A percentile compares a stretch with the other conserved stretches of the same genome.
phyloP scores from a whole-genome alignment of 2,888 invertebrate species.

The Rhaphigaster nebulosa region DNA sequence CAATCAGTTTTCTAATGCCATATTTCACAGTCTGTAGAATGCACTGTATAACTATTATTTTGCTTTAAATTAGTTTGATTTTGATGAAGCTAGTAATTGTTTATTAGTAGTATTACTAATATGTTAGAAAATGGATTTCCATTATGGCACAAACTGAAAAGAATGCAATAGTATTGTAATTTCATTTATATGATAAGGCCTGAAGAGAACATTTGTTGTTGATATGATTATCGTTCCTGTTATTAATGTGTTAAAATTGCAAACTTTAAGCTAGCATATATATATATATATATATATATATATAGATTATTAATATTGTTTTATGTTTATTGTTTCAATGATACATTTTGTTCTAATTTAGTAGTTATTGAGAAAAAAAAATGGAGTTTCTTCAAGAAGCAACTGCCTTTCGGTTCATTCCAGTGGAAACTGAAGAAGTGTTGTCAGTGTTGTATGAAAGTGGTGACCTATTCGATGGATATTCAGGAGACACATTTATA shows the following conservation, averaged over 20 bases:
- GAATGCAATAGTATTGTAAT: slow-evolving; percentile 21
- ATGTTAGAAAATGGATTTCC: not conserved
- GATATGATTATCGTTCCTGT: slow-evolving; percentile 51
- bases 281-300: not conserved
- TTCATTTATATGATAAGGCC: slow-evolving; percentile 33
- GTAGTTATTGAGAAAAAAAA: slow-evolving; percentile 15
- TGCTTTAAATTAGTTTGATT: slow-evolving; percentile 27
- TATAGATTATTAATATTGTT: not conserved
- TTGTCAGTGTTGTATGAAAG: slow-evolving; percentile 53
- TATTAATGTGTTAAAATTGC: slow-evolving; percentile 45
- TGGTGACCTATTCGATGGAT: slow-evolving; percentile 30
- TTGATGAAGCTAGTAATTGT: slow-evolving; percentile 10
- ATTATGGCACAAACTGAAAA: slow-evolving; percentile 27
- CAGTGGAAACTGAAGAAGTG: slow-evolving; percentile 50
- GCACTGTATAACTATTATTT: slow-evolving; percentile 17
- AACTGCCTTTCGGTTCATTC: slow-evolving; percentile 48
- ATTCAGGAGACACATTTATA: slow-evolving; percentile 54
- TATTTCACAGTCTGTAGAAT: slow-evolving; percentile 1
- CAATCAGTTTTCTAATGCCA: not conserved
- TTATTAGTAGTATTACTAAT: slow-evolving; percentile 34
- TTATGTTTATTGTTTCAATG: slow-evolving; percentile 19
- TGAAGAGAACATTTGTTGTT: slow-evolving; percentile 53
- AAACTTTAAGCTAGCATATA: slow-evolving; percentile 15
- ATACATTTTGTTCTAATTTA: slow-evolving; percentile 51
- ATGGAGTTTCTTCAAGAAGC: slow-evolving; percentile 36